Conservation (phyloP, 2,113 vertebrate species). For the Cepphus grylle region DNA sequence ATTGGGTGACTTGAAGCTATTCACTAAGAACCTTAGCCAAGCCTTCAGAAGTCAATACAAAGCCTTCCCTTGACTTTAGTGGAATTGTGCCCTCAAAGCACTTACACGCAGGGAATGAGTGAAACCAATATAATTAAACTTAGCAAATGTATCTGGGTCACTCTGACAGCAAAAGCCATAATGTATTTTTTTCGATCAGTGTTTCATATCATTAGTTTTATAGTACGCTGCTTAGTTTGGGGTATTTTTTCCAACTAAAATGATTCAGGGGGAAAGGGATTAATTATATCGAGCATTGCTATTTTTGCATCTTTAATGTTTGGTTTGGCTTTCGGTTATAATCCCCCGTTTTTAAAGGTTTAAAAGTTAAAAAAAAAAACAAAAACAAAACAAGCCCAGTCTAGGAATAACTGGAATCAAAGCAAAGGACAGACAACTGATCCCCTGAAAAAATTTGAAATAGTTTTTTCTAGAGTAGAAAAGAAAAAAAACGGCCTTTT, state of each 20-base stretch:
- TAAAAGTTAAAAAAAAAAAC: neutral
- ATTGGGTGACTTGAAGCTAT: conserved; percentile 21
- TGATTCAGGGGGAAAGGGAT: neutral
- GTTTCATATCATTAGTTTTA: neutral
- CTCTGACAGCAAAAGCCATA: neutral
- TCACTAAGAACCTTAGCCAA: conserved; percentile 43
- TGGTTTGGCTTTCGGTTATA: neutral
- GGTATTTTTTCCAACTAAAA: neutral
- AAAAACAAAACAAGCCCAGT: neutral
- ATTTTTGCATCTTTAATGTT: neutral
- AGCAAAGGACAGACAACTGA: neutral
- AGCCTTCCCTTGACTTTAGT: conserved; percentile 31
- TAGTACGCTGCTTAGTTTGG: neutral
- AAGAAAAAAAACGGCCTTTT: neutral
- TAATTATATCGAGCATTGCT: neutral
- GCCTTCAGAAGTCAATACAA: conserved; percentile 29
- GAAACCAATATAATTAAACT: conserved; percentile 51
- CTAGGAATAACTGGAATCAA: neutral
- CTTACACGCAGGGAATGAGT: neutral
- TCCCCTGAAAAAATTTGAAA: neutral
- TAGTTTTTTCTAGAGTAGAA: neutral
- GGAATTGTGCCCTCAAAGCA: conserved; percentile 33
- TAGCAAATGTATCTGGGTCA: conserved; percentile 30
- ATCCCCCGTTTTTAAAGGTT: neutral
- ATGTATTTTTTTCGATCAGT: neutral